A percentile compares a stretch with the other conserved stretches of the same genome.
Evolutionary conservation across 1,140 invertebrate species (phyloP).

Genomic region (Macrotrachela quadricornifera): DNA sequence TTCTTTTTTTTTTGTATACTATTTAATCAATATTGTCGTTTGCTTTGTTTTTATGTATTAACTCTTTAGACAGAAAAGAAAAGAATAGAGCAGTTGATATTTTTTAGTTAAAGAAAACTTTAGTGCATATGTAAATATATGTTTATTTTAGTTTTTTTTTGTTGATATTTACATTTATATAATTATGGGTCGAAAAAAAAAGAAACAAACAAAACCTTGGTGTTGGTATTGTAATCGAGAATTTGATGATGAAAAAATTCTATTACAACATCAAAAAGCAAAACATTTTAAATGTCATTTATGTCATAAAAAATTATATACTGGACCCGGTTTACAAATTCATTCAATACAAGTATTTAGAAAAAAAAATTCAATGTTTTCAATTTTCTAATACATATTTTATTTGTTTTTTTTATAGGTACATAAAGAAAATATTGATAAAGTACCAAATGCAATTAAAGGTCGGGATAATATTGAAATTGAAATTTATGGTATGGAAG

Average conservation of each 20-base stretch:
- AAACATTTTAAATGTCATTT: constrained; percentile 99
- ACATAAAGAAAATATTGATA: constrained; percentile 97
- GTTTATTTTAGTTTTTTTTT: no score
- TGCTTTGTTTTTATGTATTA: no score
- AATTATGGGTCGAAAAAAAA: constrained; percentile 93
- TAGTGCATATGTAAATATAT: no score
- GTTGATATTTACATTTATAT: no score
- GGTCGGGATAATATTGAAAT: constrained; percentile 95
- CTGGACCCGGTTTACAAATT: constrained; percentile 78
- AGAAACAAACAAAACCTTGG: constrained; percentile 99
- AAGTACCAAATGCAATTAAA: constrained; percentile 92
- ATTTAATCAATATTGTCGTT: no score
- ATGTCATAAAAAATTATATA: constrained; percentile 97
- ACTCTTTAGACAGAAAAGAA: no score
- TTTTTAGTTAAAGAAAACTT: no score
- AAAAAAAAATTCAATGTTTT: no score
- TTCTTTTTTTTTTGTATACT: no score
- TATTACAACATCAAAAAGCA: constrained; percentile 99
- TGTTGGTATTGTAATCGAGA: constrained; percentile 99
- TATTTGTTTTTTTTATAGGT: constrained; percentile 33
- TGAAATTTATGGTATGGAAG: constrained; percentile 99
- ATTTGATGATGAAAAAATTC: constrained; percentile 99
- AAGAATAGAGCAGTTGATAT: no score
- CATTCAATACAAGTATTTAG: constrained; percentile 74
- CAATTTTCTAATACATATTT: no score